These are phyloP conservation scores for Orthonevra nobilis DNA, from an alignment of 2,888 invertebrate genomes.

Conservation along the genomic window DNA sequence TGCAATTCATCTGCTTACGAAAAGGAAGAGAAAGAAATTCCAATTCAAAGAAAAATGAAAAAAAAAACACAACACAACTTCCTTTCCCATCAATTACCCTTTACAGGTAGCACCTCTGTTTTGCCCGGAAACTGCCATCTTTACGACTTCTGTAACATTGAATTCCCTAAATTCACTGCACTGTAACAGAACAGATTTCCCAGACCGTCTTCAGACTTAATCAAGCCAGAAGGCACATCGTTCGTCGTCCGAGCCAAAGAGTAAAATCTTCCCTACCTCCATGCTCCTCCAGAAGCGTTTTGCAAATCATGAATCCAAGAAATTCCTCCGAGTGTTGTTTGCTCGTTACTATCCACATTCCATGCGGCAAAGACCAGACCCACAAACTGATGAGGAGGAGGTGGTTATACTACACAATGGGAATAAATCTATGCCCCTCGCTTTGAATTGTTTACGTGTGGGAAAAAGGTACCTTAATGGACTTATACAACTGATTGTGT, in stretches of 20 bases:
- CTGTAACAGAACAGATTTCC: constrained; percentile 56
- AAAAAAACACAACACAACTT: too few species aligned
- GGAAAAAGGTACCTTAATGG: constrained; percentile 55
- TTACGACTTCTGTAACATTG: constrained; percentile 30
- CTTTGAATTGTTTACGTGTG: constrained; percentile 61
- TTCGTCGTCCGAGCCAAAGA: constrained; percentile 15
- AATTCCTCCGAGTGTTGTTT: constrained; percentile 59
- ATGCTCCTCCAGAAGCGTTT: constrained; percentile 40
- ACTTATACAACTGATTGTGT: constrained; percentile 46
- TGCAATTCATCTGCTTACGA: not conserved
- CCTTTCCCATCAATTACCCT: constrained; percentile 6
- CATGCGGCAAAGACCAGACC: constrained; percentile 27
- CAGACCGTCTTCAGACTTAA: constrained; percentile 36
- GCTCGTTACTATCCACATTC: constrained; percentile 57
- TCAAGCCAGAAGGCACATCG: constrained; percentile 32
- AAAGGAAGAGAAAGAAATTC: constrained; percentile 8
- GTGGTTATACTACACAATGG: constrained; percentile 45
- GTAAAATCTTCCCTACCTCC: constrained; percentile 20
- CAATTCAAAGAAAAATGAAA: constrained; percentile 22
- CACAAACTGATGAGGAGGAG: not conserved
- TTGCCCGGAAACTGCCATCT: constrained; percentile 50
- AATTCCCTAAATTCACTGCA: constrained; percentile 61
- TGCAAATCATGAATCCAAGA: constrained; percentile 62
- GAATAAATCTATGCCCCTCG: constrained; percentile 46
- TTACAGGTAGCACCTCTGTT: constrained; percentile 8